phyloP scores from a whole-genome alignment of 2,797 vertebrate genomes.

The Nyctalus aviator region DNA sequence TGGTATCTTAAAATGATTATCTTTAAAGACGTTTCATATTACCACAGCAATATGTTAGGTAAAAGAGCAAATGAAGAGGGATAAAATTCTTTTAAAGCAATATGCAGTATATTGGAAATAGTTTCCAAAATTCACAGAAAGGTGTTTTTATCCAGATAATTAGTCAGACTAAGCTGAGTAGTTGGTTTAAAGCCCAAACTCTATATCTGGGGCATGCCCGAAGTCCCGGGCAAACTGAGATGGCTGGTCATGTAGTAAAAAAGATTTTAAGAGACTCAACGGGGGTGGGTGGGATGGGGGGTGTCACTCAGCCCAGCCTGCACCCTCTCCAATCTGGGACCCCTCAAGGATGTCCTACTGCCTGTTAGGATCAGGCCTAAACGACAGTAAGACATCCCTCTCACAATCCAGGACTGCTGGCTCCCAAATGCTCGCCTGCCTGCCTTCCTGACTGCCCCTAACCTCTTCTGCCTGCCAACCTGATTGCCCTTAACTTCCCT shows the following conservation, averaged over 20 bases:
- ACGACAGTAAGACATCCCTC: too few species aligned
- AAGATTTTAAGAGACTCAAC: conserved; percentile 13
- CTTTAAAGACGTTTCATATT: conserved; percentile 11
- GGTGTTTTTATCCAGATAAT: neutral
- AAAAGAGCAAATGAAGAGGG: conserved; percentile 10
- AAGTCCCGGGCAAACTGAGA: neutral
- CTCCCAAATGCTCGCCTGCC: too few species aligned
- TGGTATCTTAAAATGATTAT: conserved; percentile 56
- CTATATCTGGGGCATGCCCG: neutral
- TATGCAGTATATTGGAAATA: neutral
- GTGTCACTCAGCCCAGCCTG: too few species aligned
- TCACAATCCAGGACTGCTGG: too few species aligned
- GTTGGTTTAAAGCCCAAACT: neutral
- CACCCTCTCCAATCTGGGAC: too few species aligned
- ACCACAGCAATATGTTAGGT: neutral
- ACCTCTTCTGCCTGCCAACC: too few species aligned
- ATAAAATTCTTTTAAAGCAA: conserved; percentile 52
- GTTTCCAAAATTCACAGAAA: conserved; percentile 49
- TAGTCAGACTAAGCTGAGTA: neutral
- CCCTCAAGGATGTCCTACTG: too few species aligned
- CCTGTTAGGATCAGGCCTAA: too few species aligned
- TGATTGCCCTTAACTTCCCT: too few species aligned
- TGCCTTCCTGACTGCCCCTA: too few species aligned
- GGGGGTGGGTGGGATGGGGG: too few species aligned
- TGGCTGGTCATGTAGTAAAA: neutral